Evolutionary conservation across 2,888 invertebrate genomes (phyloP), one percentile per base, ranked within the genome.

Genomic region (Perdita meconis): DNA sequence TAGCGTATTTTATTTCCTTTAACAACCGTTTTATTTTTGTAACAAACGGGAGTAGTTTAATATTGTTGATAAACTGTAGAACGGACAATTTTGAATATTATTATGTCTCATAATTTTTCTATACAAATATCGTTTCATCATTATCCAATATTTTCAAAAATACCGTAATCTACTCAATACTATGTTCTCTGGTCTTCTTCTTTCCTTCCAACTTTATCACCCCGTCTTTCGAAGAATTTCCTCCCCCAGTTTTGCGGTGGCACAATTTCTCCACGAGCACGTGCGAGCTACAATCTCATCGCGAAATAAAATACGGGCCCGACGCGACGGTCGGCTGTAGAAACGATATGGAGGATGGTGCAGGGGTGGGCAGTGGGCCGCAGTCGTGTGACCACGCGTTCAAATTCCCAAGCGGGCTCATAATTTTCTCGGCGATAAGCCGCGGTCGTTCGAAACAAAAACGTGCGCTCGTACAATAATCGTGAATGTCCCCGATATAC

Each of bases 241-340:
- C 40, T 36, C 24, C 24, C 2, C 12, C 2, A 36, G 36, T 42
- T 40, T 22, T 40, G 16, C 10, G n/a, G 24, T 24, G 53, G 10
- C 44, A 42, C 36, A 44, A 44, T 69, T 69, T 44, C 42, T 51
- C 51, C 16, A 10, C 16, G 13, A 38, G 36, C 36, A 4, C 6
- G 19, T 47, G 26, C 38, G 2, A 34, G 30, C 42, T 40, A 61
- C 60, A 61, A 42, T 24, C 42, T 19, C 36, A 4, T 13, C 53
- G 63, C 63, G 53, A 26, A 55, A 63, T 69, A 59, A 50, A 63
- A 69, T 53, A 50, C 50, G 50, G 12, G 5, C n/a, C n/a, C n/a
- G n/a, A n/a, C n/a, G 13, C 2, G 5, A 24, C 2, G 13, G 4
- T 13, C 5, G 44, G 19, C 24, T 6, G 12, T 51, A 36, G 47